phyloP scores from a whole-genome alignment of 1,140 invertebrate species.

The Dinoponera quadriceps region DNA sequence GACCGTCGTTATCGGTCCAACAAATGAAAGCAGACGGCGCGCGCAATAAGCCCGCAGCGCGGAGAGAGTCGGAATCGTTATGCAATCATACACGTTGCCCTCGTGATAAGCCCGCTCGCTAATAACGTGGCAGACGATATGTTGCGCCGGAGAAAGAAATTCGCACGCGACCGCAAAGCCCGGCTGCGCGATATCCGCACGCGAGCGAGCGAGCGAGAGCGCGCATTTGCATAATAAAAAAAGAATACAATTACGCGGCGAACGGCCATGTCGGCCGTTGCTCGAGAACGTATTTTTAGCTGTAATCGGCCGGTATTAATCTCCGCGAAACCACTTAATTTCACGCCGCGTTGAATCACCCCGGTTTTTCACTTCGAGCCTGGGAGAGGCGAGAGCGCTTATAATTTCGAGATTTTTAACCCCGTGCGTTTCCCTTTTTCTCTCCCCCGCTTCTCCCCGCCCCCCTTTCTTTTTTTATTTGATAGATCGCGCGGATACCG shows the following conservation, averaged over 20 bases:
- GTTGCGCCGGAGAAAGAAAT: conserved; percentile 42
- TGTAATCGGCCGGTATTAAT: conserved; percentile 59
- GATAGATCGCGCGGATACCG: not conserved
- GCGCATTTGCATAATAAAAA: conserved; percentile 59
- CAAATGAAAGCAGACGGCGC: conserved; percentile 7
- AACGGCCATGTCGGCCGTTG: conserved; percentile 27
- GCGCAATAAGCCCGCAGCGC: conserved; percentile 2
- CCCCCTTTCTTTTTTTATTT: not conserved
- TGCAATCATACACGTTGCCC: conserved; percentile 34
- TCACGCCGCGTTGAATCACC: conserved; percentile 58
- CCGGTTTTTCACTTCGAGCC: conserved; percentile 50
- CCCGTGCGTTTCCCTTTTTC: not conserved
- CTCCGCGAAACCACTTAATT: conserved; percentile 60
- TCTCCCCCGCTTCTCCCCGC: not conserved
- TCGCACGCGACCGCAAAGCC: conserved; percentile 46
- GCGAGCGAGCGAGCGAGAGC: conserved; percentile 21
- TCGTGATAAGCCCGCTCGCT: conserved; percentile 55
- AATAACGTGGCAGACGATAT: conserved; percentile 60
- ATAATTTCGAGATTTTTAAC: conserved; percentile 59
- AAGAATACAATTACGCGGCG: conserved; percentile 44
- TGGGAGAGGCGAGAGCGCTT: not conserved
- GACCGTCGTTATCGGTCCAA: conserved; percentile 57
- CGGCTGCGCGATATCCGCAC: conserved; percentile 35
- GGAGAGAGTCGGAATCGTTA: conserved; percentile 13
- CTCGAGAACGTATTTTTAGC: conserved; percentile 54